Base-by-base conservation (phyloP, 2,888 invertebrate species). In the Sinelater perroti region DNA sequence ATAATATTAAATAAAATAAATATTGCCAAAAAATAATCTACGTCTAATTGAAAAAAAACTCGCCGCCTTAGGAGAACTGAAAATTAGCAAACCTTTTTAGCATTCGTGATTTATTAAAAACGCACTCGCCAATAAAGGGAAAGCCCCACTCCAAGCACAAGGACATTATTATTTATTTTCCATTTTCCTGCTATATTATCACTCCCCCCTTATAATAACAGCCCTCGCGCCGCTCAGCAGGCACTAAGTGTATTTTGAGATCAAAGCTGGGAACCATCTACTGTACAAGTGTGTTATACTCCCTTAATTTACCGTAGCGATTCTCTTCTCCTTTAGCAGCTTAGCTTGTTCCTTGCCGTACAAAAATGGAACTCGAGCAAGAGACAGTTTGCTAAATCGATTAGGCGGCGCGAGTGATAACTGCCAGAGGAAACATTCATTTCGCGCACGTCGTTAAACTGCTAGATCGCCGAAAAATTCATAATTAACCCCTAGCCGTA, bases 211-310 rank as follows among this genome's bases (percentile, higher is more conserved):
- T 63, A 69, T 72, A 72, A 72, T 70, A 72, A 71, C 70, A 63
- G 62, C 70, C 73, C 72, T 69, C 64, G 62, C 65, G 63, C 66
- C 61, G 67, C 76, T 53, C 77, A 76, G 77, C 77, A 70, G 77
- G 77, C 71, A 74, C 71, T 77, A 76, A 77, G 77, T 77, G 77
- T 76, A 70, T 77, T 77, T 77, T 68, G 73, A 75, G 77, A 77
- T 77, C 77, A 77, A 77, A 77, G 61, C 57, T 54, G 57, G 31
- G 57, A 54, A 56, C 57, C 54, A 56, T 52, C 50, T 53, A 61
- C 54, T 38, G 28, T 54, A 54, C 54, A 61, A 31, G 61, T 49
- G 42, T 54, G 56, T 52, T 56, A 57, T 57, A 54, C 42, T 42
- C 49, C 47, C 61, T 54, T 57, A 54, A 52, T 53, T 47, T 57